A percentile compares a stretch with the other conserved stretches of the same genome.
phyloP scores from a whole-genome alignment of 1,140 invertebrate genomes.

The Drosophila funebris region DNA sequence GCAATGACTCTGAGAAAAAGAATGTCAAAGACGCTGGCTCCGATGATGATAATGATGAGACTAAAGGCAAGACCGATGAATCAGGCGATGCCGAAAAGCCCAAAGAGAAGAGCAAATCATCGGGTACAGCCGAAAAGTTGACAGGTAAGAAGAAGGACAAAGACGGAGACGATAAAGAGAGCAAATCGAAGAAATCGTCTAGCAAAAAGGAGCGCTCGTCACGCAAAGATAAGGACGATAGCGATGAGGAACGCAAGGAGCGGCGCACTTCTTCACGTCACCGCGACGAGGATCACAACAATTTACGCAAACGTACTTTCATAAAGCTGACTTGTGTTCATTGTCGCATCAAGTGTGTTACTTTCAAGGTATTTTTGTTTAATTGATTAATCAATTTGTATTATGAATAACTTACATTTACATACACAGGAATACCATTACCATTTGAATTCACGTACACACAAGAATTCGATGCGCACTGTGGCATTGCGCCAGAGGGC shows the following conservation, averaged over 20 bases:
- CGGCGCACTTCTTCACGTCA: conserved; percentile 59
- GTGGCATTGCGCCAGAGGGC: conserved; percentile 89
- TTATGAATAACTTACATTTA: background rate
- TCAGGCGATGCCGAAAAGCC: conserved; percentile 53
- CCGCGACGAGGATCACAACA: conserved; percentile 70
- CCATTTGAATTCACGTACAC: conserved; percentile 88
- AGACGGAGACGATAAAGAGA: conserved; percentile 64
- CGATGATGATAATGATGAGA: conserved; percentile 83
- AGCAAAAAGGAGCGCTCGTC: conserved; percentile 62
- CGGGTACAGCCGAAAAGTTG: conserved; percentile 45
- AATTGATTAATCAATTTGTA: conserved; percentile 6
- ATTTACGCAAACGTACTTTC: conserved; percentile 84
- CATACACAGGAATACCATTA: conserved; percentile 86
- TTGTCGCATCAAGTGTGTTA: conserved; percentile 88
- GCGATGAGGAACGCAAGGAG: conserved; percentile 70
- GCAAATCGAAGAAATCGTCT: conserved; percentile 68
- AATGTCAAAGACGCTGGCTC: conserved; percentile 79
- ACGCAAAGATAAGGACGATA: conserved; percentile 71
- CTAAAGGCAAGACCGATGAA: conserved; percentile 52
- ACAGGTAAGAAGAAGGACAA: conserved; percentile 82
- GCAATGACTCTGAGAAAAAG: conserved; percentile 81
- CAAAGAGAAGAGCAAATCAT: conserved; percentile 61
- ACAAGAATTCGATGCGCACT: conserved; percentile 88
- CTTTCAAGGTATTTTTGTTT: conserved; percentile 86
- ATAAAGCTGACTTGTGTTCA: conserved; percentile 90